Evolutionary conservation across 2,888 invertebrate genomes (phyloP).

Genomic region (Nomada lathburiana): DNA sequence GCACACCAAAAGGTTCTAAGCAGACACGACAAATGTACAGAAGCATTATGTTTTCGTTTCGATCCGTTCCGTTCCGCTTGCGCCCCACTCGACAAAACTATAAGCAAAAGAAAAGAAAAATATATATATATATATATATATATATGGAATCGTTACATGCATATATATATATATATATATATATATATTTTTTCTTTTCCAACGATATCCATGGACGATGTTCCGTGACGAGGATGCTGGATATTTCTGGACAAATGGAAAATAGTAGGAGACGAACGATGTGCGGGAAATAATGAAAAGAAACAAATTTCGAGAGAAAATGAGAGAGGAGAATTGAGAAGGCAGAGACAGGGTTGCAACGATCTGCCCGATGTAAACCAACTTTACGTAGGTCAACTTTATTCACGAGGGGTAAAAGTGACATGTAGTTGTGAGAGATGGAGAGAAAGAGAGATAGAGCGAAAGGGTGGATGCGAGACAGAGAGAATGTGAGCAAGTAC

Average conservation of each 20-base stretch:
- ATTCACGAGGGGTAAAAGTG: conserved; percentile 37
- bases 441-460: conserved; percentile 44
- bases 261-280: not conserved
- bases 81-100: conserved; percentile 39
- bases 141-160: not conserved
- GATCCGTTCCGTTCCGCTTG: conserved; percentile 49
- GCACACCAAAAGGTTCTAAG: conserved; percentile 59
- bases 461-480: conserved; percentile 40
- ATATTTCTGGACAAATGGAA: conserved; percentile 32
- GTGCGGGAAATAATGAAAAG: conserved; percentile 7
- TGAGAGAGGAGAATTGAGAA: not conserved
- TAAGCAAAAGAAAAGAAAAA: conserved; percentile 14
- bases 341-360: conserved; percentile 15
- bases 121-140: conserved; percentile 6
- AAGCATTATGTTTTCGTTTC: conserved; percentile 39
- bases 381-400: conserved; percentile 27
- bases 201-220: conserved; percentile 46
- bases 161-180: conserved; percentile 9
- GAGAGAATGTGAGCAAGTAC: conserved; percentile 45
- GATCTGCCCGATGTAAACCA: conserved; percentile 29
- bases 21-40: conserved; percentile 64
- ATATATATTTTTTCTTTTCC: conserved; percentile 41
- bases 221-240: conserved; percentile 28
- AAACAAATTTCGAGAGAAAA: conserved; percentile 11
- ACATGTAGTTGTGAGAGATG: conserved; percentile 32